A percentile compares a stretch with the other conserved stretches of the same genome.
Conservation (phyloP, 2,888 invertebrate genomes). For the Choreutis nemorana region DNA sequence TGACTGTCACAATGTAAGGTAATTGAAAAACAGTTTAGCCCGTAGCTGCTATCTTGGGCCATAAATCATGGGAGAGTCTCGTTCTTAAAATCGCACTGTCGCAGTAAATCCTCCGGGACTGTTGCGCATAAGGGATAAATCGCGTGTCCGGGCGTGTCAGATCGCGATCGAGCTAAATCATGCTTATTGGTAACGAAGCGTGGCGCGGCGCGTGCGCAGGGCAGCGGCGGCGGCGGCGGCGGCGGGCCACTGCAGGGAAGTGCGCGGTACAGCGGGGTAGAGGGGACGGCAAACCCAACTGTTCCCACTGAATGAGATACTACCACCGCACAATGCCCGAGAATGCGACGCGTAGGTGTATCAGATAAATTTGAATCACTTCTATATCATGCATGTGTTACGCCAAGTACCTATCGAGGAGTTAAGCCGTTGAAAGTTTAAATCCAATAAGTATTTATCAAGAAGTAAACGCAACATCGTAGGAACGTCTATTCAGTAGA, state of each 20-base stretch:
- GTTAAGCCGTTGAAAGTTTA: too few species aligned
- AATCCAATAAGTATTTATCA: too few species aligned
- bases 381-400: too few species aligned
- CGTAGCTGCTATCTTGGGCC: conserved; percentile 9
- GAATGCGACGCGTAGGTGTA: not conserved
- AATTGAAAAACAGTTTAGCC: conserved; percentile 17
- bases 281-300: conserved; percentile 1
- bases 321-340: not conserved
- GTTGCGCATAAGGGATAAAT: conserved; percentile 15
- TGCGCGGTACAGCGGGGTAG: conserved; percentile 3
- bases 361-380: too few species aligned
- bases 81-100: conserved; percentile 15
- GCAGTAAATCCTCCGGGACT: conserved; percentile 15
- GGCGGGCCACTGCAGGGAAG: conserved; percentile 4
- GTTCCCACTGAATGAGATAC: not conserved
- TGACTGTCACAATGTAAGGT: conserved; percentile 29
- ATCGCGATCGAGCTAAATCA: conserved; percentile 42
- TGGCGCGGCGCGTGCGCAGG: conserved; percentile 29
- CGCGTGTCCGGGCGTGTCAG: conserved; percentile 20
- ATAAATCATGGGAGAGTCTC: conserved; percentile 10
- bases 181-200: conserved; percentile 50
- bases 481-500: too few species aligned
- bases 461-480: too few species aligned
- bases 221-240: conserved; percentile 6
- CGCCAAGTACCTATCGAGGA: too few species aligned